Base-by-base conservation (phyloP, 2,797 vertebrate genomes). In the Balearica regulorum region DNA sequence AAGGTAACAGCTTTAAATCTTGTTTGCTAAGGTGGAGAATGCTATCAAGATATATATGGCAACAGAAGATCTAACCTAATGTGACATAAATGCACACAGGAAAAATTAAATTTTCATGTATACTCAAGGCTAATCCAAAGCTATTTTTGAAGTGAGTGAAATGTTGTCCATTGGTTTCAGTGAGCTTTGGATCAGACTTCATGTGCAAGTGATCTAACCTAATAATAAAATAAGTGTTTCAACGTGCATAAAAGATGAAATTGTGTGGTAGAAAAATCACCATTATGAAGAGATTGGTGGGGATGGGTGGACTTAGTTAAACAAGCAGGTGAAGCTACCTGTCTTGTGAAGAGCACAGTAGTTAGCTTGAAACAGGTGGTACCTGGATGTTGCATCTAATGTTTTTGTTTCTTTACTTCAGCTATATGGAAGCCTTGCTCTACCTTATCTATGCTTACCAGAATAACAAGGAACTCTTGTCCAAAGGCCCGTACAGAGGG, bases 391-490 rank as follows among this genome's bases (percentile, higher is more conserved):
- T 84, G 61, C 35, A 69, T 79, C 91, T 98, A 96, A 97, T 88
- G 19, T 35, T 61, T 86, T 24, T 96, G 13, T 97, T 62, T 97
- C 95, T 96, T 72, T 94, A 82, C 96, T 98, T 58, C 98, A 99
- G 99, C 97, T 99, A 98, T 70, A 98, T 99, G 97, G 99, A 99
- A 97, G 98, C 99, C 78, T 98, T 99, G 98, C 98, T 99, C 95
- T 99, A 99, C 98, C 98, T 99, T 97, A 98, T 99, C 92, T 99
- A 98, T 97, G 98, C 99, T 65, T 98, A 99, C 97, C 99, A 99
- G 98, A 99, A 99, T 98, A 99, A 99, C 98, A 99, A 99, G 97
- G 99, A 99, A 96, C 99, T 99, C 68, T 93, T 99, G 96, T 98
- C 98, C 22, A 99, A 99, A 98, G 99, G 99, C 57, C 98, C 97